These are phyloP conservation scores for Nyctereutes procyonoides DNA, from an alignment of 2,113 vertebrate species.

Conservation along the genomic window DNA sequence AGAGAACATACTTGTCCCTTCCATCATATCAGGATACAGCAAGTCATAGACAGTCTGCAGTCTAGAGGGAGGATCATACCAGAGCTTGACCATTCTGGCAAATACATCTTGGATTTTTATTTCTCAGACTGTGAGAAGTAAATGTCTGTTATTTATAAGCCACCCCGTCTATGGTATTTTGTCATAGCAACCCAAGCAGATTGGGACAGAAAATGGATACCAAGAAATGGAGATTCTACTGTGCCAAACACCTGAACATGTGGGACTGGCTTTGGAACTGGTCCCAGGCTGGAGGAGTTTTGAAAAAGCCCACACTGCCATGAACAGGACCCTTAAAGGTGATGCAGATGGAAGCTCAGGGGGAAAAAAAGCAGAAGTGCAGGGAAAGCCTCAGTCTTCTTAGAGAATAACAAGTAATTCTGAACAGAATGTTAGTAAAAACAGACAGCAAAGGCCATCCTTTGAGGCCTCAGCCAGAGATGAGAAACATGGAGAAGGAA, in stretches of 20 bases:
- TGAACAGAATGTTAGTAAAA: background rate
- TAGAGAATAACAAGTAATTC: background rate
- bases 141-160: background rate
- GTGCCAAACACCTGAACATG: background rate
- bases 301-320: background rate
- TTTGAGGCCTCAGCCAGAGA: background rate
- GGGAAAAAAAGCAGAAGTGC: background rate
- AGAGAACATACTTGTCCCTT: background rate
- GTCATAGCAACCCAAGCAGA: background rate
- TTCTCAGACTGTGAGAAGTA: background rate
- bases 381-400: background rate
- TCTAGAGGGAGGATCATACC: background rate
- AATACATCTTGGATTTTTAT: background rate
- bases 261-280: background rate
- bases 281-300: background rate
- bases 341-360: background rate
- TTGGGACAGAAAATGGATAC: background rate
- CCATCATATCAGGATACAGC: background rate
- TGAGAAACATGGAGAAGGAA: background rate
- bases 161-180: background rate
- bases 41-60: background rate
- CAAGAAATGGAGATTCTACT: background rate
- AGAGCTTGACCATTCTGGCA: background rate
- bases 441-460: too few species aligned
- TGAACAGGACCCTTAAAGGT: background rate